A percentile compares a stretch with the other conserved stretches of the same genome.
These are phyloP conservation scores for Onthophagus taurus DNA, from an alignment of 1,140 invertebrate genomes.

Conservation along the genomic window DNA sequence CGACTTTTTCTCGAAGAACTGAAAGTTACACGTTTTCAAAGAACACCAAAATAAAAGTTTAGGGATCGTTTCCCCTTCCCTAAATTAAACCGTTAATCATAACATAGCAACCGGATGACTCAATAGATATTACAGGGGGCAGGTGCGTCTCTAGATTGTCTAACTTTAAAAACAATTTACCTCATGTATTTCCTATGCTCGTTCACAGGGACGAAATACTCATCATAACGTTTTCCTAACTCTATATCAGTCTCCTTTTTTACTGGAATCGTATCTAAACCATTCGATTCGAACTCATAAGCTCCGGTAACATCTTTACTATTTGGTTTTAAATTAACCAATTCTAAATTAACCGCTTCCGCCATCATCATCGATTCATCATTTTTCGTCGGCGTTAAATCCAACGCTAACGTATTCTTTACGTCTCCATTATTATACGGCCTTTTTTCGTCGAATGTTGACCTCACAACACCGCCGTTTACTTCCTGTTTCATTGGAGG, in stretches of 20 bases:
- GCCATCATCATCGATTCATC: constrained; percentile 32
- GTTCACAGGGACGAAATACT: constrained; percentile 76
- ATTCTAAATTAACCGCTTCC: constrained; percentile 70
- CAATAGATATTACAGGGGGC: no score
- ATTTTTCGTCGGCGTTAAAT: constrained; percentile 22
- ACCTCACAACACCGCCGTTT: constrained; percentile 18
- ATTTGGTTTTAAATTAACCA: constrained; percentile 65
- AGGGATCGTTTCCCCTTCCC: no score
- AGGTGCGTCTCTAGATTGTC: no score
- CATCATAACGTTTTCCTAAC: constrained; percentile 64
- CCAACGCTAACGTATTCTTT: constrained; percentile 18
- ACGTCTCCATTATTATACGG: constrained; percentile 31
- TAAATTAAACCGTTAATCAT: not conserved
- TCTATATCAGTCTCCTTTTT: constrained; percentile 65
- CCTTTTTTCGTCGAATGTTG: constrained; percentile 30
- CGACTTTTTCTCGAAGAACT: constrained; percentile 27
- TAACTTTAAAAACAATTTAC: constrained; percentile 48
- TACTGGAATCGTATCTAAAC: constrained; percentile 36
- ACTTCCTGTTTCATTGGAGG: not conserved
- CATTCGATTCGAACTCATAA: constrained; percentile 36
- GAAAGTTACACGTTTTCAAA: no score
- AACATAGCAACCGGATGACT: not conserved
- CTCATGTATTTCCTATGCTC: constrained; percentile 76
- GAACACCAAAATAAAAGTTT: no score
- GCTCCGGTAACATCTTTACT: constrained; percentile 37